Evolutionary conservation across 2,113 vertebrate species (phyloP).

Genomic region (Agapornis roseicollis): DNA sequence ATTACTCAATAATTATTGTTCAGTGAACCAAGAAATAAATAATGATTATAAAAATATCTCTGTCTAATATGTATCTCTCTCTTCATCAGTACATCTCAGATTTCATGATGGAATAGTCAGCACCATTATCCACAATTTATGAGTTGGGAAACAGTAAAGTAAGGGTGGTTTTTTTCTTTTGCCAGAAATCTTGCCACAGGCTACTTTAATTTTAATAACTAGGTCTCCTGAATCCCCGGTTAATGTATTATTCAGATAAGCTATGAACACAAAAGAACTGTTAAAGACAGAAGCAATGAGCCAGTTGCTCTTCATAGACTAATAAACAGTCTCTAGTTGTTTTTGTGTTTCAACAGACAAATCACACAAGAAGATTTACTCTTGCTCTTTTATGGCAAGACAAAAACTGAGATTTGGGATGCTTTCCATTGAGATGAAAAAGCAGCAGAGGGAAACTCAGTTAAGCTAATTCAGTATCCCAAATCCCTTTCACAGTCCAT

Average conservation of each 20-base stretch:
- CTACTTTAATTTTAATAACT: background rate
- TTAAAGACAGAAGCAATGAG: conserved; percentile 1
- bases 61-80: background rate
- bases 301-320: background rate
- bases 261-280: background rate
- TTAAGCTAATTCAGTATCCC: background rate
- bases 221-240: background rate
- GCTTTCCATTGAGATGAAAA: background rate
- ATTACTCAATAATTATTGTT: background rate
- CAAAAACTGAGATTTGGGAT: conserved; percentile 11
- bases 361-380: background rate
- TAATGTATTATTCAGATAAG: conserved; percentile 1
- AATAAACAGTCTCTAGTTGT: background rate
- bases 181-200: background rate
- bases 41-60: background rate
- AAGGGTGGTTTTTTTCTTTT: background rate
- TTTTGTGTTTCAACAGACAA: background rate
- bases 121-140: background rate
- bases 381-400: background rate
- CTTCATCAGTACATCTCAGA: background rate
- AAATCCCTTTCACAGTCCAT: background rate
- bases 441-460: background rate
- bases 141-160: background rate
- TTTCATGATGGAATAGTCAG: background rate
- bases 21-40: background rate